These are phyloP conservation scores for Rhyzopertha dominica DNA, from an alignment of 1,140 invertebrate genomes.

Conservation along the genomic window DNA sequence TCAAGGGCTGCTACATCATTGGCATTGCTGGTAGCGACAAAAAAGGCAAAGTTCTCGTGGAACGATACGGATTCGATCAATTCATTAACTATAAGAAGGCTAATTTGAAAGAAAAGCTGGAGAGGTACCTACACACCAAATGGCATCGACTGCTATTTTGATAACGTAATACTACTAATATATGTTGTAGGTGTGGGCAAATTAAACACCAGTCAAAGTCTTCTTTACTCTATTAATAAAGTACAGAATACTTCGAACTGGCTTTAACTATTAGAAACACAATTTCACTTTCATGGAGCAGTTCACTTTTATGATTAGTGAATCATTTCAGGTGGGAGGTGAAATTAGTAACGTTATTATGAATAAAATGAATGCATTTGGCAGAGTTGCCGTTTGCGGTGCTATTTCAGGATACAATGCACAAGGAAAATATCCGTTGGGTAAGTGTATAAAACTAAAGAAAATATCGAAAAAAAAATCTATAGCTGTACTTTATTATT, in stretches of 20 bases:
- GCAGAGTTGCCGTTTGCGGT: slow-evolving; percentile 58
- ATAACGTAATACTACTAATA: too few species aligned
- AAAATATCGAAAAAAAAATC: too few species aligned
- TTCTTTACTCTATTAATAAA: too few species aligned
- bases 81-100: slow-evolving; percentile 65
- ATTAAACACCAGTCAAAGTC: too few species aligned
- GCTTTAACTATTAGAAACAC: slow-evolving; percentile 66
- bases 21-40: slow-evolving; percentile 63
- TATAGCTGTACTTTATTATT: too few species aligned
- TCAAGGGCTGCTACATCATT: slow-evolving; percentile 62
- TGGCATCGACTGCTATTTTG: slow-evolving; percentile 67
- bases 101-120: slow-evolving; percentile 50
- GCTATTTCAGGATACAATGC: slow-evolving; percentile 57
- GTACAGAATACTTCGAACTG: too few species aligned
- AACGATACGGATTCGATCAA: slow-evolving; percentile 58
- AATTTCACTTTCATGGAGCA: too few species aligned
- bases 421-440: too few species aligned
- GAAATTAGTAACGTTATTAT: slow-evolving; percentile 57
- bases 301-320: too few species aligned
- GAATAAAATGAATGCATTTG: slow-evolving; percentile 56
- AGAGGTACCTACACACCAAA: slow-evolving; percentile 59
- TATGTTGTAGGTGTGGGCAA: too few species aligned
- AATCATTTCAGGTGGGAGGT: slow-evolving; percentile 53
- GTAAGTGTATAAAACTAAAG: too few species aligned
- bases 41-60: slow-evolving; percentile 60